Percentiles rank a stretch among this genome's conserved stretches.
phyloP scores from a whole-genome alignment of 2,888 invertebrate genomes.

The Pachydiplax longipennis region DNA sequence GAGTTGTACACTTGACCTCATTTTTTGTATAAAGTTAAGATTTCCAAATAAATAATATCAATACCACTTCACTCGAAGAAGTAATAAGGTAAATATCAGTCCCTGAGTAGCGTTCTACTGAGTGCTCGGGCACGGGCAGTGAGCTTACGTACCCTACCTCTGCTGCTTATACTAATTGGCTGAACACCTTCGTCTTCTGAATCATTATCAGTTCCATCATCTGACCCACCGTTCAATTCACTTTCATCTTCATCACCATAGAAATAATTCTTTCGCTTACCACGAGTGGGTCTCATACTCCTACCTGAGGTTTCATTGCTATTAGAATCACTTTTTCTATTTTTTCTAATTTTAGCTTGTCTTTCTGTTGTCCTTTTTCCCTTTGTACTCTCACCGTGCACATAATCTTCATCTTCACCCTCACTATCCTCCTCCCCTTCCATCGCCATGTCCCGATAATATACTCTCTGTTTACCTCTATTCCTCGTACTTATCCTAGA shows the following conservation, averaged over 20 bases:
- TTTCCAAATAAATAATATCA: conserved; percentile 30
- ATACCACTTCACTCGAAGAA: conserved; percentile 21
- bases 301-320: conserved; percentile 57
- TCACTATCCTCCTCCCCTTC: conserved; percentile 53
- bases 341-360: conserved; percentile 57
- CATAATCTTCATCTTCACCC: conserved; percentile 52
- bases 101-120: conserved; percentile 59
- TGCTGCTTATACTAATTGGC: conserved; percentile 73
- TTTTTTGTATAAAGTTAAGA: not conserved
- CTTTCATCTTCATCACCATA: conserved; percentile 54
- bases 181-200: conserved; percentile 50
- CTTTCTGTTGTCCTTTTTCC: conserved; percentile 59
- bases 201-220: conserved; percentile 51
- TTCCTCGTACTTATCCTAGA: conserved; percentile 47
- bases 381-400: conserved; percentile 47
- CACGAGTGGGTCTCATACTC: conserved; percentile 30
- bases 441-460: conserved; percentile 52
- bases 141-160: conserved; percentile 84
- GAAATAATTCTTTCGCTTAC: conserved; percentile 46
- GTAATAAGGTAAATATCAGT: conserved; percentile 53
- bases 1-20: not conserved
- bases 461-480: conserved; percentile 51
- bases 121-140: conserved; percentile 77
- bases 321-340: conserved; percentile 49
- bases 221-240: conserved; percentile 51